A percentile compares a stretch with the other conserved stretches of the same genome.
Evolutionary conservation across 2,797 vertebrate species (phyloP).

Genomic region (Mus caroli): DNA sequence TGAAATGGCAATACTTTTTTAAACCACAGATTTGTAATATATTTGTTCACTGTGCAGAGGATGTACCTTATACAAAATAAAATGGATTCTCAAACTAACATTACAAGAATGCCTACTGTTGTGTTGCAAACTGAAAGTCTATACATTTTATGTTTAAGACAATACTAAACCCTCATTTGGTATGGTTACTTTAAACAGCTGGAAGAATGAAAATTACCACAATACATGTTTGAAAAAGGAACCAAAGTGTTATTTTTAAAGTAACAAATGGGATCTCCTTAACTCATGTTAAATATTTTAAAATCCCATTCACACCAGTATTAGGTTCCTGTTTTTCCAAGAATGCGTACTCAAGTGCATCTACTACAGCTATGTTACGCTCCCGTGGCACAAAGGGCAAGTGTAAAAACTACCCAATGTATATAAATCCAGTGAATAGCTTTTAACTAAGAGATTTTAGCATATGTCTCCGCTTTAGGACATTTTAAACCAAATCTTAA

Average conservation of each 20-base stretch:
- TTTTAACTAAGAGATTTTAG: conserved; percentile 18
- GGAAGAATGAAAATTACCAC: conserved; percentile 56
- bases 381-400: conserved; percentile 57
- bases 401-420: conserved; percentile 20
- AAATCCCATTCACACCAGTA: conserved; percentile 46
- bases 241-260: conserved; percentile 59
- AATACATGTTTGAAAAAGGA: conserved; percentile 53
- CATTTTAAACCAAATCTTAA: conserved; percentile 40
- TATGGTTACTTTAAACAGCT: conserved; percentile 52
- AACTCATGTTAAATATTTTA: conserved; percentile 25
- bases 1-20: conserved; percentile 91
- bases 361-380: conserved; percentile 32
- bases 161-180: conserved; percentile 63
- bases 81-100: conserved; percentile 84
- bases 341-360: conserved; percentile 47
- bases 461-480: background rate
- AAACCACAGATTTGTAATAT: conserved; percentile 90
- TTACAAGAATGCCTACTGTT: conserved; percentile 71
- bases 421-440: conserved; percentile 18
- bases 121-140: conserved; percentile 51
- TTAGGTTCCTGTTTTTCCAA: conserved; percentile 62
- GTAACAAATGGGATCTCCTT: conserved; percentile 43
- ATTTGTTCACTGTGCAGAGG: conserved; percentile 88
- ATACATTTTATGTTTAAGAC: conserved; percentile 39
- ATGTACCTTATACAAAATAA: conserved; percentile 90